phyloP scores from a whole-genome alignment of 2,888 invertebrate genomes.

The Agrotis puta region DNA sequence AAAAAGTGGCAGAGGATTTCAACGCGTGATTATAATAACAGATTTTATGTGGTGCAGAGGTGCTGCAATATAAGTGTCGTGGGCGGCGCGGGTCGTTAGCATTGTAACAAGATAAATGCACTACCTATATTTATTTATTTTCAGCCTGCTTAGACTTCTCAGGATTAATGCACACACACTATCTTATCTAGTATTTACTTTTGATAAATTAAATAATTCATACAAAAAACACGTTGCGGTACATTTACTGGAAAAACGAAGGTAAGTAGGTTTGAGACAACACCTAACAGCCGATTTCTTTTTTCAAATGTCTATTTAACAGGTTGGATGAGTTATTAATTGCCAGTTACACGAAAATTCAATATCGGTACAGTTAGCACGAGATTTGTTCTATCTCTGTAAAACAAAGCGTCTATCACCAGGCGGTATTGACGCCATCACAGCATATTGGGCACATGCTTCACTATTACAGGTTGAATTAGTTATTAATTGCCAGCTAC shows the following conservation, averaged over 20 bases:
- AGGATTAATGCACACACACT: slow-evolving; percentile 41
- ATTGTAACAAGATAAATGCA: slow-evolving; percentile 71
- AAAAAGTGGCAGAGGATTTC: slow-evolving; percentile 15
- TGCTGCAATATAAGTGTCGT: slow-evolving; percentile 60
- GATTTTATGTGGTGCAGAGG: slow-evolving; percentile 35
- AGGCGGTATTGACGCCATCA: not conserved
- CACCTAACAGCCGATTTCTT: slow-evolving; percentile 13
- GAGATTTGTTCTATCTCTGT: slow-evolving; percentile 14
- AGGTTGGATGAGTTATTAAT: slow-evolving; percentile 20
- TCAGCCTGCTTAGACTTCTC: slow-evolving; percentile 61
- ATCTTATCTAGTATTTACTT: slow-evolving; percentile 41
- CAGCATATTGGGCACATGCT: slow-evolving; percentile 30
- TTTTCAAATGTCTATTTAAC: slow-evolving; percentile 19
- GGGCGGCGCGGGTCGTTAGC: slow-evolving; percentile 70
- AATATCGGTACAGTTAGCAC: slow-evolving; percentile 36
- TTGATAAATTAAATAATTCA: slow-evolving; percentile 23
- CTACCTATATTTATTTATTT: too few relatives aligned
- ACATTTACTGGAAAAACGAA: slow-evolving; percentile 22
- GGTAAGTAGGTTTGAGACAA: slow-evolving; percentile 1
- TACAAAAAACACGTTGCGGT: slow-evolving; percentile 21
- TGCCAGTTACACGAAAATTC: slow-evolving; percentile 19
- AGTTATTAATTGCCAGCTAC: slow-evolving; percentile 12
- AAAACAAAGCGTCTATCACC: slow-evolving; percentile 26
- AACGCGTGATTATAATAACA: slow-evolving; percentile 44
- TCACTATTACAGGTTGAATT: slow-evolving; percentile 28